A percentile compares a stretch with the other conserved stretches of the same genome.
phyloP scores from a whole-genome alignment of 2,888 invertebrate species.

The Meteorus cinctellus region DNA sequence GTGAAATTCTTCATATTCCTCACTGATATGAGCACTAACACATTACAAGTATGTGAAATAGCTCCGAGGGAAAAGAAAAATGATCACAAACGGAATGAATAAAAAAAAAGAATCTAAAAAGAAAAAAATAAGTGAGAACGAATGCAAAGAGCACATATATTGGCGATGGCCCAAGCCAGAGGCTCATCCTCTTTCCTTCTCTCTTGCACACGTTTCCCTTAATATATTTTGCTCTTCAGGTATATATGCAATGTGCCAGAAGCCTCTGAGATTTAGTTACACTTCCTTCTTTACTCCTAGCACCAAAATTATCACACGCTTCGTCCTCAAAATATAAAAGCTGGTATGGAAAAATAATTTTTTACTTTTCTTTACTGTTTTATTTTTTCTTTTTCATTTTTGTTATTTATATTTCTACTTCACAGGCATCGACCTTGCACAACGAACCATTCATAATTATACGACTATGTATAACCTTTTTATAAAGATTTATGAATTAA shows the following conservation, averaged over 20 bases:
- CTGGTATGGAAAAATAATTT: not conserved
- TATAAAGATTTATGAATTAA: too few species aligned
- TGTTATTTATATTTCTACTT: not conserved
- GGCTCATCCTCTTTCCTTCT: slow-evolving; percentile 33
- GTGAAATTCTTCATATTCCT: not conserved
- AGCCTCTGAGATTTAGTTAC: slow-evolving; percentile 45
- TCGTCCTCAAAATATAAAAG: slow-evolving; percentile 29
- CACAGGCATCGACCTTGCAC: not conserved
- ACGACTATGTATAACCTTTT: too few species aligned
- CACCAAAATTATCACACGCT: slow-evolving; percentile 43
- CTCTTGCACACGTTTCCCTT: not conserved
- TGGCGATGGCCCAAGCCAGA: slow-evolving; percentile 45
- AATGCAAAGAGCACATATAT: slow-evolving; percentile 32
- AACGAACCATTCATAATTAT: not conserved
- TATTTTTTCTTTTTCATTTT: not conserved
- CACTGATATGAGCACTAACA: not conserved
- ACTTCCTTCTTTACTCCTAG: slow-evolving; percentile 41
- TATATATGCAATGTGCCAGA: slow-evolving; percentile 39
- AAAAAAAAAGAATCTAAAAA: slow-evolving; percentile 22
- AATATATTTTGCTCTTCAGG: slow-evolving; percentile 33
- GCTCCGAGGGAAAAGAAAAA: not conserved
- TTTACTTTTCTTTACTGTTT: not conserved
- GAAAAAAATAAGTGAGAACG: slow-evolving; percentile 15
- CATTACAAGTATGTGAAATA: not conserved
- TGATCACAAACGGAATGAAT: not conserved